These are phyloP conservation scores for Lophochroa leadbeateri DNA, from an alignment of 2,113 vertebrate species.

Conservation along the genomic window DNA sequence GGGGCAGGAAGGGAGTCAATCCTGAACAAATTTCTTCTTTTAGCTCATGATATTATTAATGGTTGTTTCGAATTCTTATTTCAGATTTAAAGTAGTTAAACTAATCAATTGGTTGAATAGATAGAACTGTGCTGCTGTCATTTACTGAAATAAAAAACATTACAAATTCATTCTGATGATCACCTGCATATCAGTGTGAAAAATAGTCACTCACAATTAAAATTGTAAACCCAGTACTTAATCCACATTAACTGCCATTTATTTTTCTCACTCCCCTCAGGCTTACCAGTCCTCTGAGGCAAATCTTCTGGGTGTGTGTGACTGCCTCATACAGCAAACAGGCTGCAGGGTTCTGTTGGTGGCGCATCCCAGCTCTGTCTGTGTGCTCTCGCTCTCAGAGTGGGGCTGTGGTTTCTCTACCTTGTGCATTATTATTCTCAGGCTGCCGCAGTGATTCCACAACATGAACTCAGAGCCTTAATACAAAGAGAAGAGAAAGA, in stretches of 20 bases:
- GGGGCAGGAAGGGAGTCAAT: background rate
- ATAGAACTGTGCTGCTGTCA: background rate
- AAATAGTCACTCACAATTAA: background rate
- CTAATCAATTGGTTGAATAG: background rate
- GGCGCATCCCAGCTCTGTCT: background rate
- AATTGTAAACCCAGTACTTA: background rate
- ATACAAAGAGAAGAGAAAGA: background rate
- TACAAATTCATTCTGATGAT: background rate
- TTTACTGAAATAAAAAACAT: background rate
- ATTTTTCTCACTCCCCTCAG: background rate
- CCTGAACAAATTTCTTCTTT: background rate
- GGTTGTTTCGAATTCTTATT: background rate
- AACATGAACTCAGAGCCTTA: background rate
- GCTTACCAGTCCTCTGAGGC: background rate
- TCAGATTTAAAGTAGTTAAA: background rate
- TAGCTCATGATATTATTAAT: background rate
- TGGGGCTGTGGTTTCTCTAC: background rate
- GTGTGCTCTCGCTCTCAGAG: fast-evolving
- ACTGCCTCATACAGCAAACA: background rate
- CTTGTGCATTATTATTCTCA: background rate
- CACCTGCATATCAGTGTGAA: background rate
- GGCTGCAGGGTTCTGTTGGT: background rate
- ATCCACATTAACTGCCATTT: background rate
- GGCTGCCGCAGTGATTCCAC: background rate
- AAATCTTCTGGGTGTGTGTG: background rate